These are phyloP conservation scores for Dasypogon diadema DNA, from an alignment of 2,888 invertebrate genomes.

Conservation along the genomic window DNA sequence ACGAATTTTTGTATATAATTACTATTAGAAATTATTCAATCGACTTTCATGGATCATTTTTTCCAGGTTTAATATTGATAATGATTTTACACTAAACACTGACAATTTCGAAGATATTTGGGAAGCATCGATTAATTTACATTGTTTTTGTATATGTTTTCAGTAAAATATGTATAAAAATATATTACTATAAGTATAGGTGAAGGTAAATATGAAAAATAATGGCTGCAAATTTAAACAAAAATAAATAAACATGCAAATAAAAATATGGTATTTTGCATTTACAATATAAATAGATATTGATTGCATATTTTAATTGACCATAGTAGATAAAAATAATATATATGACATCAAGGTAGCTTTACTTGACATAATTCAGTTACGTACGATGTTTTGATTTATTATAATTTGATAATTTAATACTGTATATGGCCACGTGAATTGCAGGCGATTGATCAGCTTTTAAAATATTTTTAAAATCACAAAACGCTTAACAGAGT, in stretches of 20 bases:
- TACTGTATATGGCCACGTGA: constrained; percentile 53
- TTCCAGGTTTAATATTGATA: too few species aligned
- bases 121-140: constrained; percentile 21
- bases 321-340: constrained; percentile 28
- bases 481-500: constrained; percentile 50
- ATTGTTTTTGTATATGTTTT: neutral
- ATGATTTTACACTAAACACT: too few species aligned
- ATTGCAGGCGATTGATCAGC: constrained; percentile 36
- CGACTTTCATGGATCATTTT: too few species aligned
- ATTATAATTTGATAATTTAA: neutral
- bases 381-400: neutral
- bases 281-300: constrained; percentile 46
- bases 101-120: neutral
- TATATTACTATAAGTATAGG: constrained; percentile 10
- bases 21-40: too few species aligned
- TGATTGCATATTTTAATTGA: constrained; percentile 30
- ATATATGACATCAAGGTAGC: constrained; percentile 26
- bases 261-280: constrained; percentile 43
- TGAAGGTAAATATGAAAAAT: constrained; percentile 32
- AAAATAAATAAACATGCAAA: constrained; percentile 47
- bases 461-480: neutral
- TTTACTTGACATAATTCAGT: neutral
- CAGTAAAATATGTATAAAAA: neutral
- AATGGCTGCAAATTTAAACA: constrained; percentile 35
- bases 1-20: too few species aligned